These are phyloP conservation scores for Heliothis peltigera DNA, from an alignment of 2,888 invertebrate species.

Conservation along the genomic window DNA sequence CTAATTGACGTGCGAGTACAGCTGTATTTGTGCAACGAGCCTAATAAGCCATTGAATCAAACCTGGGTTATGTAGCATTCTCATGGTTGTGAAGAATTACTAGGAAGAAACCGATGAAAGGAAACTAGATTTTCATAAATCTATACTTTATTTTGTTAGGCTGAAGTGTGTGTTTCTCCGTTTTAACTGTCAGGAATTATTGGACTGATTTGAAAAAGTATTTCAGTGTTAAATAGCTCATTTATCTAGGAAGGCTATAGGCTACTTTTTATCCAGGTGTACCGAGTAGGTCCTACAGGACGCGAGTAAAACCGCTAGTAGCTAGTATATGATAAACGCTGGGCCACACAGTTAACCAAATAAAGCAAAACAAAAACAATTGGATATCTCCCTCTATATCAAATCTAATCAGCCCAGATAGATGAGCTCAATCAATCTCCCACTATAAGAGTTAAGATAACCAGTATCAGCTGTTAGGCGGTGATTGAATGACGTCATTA, in stretches of 20 bases:
- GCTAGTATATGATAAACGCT: too few relatives aligned
- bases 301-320: too few relatives aligned
- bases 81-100: conserved; percentile 15
- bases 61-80: conserved; percentile 38
- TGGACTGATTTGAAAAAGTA: too few relatives aligned
- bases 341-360: conserved; percentile 16
- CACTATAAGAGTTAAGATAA: conserved; percentile 35
- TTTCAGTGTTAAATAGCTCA: too few relatives aligned
- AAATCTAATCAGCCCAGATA: conserved; percentile 19
- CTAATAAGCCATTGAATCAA: conserved; percentile 52
- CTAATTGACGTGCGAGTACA: conserved; percentile 56
- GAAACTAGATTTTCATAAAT: not conserved
- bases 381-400: not conserved
- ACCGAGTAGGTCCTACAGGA: too few relatives aligned
- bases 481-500: conserved; percentile 44
- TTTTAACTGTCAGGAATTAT: too few relatives aligned
- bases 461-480: conserved; percentile 18
- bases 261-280: too few relatives aligned
- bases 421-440: conserved; percentile 38
- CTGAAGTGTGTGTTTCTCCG: too few relatives aligned
- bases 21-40: conserved; percentile 32
- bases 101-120: not conserved
- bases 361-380: conserved; percentile 1
- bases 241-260: too few relatives aligned
- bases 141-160: not conserved